phyloP scores from a whole-genome alignment of 2,888 invertebrate species.

The Idaea dimidiata region DNA sequence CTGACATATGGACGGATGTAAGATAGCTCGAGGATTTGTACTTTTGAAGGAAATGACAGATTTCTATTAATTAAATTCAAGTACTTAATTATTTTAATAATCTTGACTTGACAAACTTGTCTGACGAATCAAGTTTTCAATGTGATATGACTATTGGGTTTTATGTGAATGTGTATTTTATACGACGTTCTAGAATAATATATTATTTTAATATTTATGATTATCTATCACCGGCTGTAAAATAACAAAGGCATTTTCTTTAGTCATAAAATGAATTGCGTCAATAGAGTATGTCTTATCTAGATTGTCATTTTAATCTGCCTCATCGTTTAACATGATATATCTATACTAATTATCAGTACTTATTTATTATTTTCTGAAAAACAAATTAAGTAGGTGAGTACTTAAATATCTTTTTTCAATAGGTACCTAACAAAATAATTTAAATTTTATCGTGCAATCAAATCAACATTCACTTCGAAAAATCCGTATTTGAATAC shows the following conservation, averaged over 20 bases:
- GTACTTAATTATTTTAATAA: conserved; percentile 22
- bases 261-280: neutral
- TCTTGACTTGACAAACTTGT: conserved; percentile 1
- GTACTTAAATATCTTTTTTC: neutral
- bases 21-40: conserved; percentile 48
- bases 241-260: neutral
- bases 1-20: conserved; percentile 46
- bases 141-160: neutral
- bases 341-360: neutral
- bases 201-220: neutral
- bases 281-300: neutral
- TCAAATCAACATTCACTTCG: neutral
- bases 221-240: neutral
- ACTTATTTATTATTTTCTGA: neutral
- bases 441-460: neutral
- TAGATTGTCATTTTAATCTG: neutral
- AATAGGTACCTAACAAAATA: neutral
- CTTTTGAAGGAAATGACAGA: conserved; percentile 45
- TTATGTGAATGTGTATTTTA: neutral
- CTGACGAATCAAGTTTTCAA: neutral
- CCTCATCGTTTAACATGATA: neutral
- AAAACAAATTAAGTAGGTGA: neutral
- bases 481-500: neutral
- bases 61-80: conserved; percentile 38
- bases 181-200: neutral